phyloP scores from a whole-genome alignment of 2,797 vertebrate genomes.

The Chloroceryle amazona region DNA sequence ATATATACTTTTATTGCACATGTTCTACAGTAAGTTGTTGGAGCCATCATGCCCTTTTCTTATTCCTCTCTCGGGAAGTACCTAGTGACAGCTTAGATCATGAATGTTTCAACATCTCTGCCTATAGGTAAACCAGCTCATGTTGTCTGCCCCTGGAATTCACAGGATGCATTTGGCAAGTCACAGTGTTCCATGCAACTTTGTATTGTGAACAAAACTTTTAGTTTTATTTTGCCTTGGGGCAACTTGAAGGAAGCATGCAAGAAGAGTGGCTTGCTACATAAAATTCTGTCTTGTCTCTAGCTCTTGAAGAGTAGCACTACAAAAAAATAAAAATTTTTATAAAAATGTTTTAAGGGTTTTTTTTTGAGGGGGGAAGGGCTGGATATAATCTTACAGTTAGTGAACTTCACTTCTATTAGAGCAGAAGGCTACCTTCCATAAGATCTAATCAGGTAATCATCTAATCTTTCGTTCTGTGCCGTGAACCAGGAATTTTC shows the following conservation, averaged over 20 bases:
- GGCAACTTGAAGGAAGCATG: not conserved
- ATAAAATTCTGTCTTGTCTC: not conserved
- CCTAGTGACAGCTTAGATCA: not conserved
- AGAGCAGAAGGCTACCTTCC: not conserved
- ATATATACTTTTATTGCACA: not conserved
- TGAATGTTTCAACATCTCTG: accelerated
- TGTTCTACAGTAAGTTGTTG: not conserved
- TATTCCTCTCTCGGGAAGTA: not conserved
- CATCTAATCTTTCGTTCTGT: not conserved
- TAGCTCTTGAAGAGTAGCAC: not conserved
- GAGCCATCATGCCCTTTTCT: not conserved
- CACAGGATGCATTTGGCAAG: accelerated
- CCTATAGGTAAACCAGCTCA: not conserved
- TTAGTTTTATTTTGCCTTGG: not conserved
- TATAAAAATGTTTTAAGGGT: not conserved
- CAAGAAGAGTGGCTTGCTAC: not conserved
- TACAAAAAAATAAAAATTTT: not conserved
- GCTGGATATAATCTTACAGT: not conserved
- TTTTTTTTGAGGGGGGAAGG: not conserved
- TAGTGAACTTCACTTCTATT: not conserved
- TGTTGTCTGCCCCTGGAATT: not conserved
- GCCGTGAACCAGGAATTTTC: not conserved
- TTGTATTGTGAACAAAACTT: not conserved
- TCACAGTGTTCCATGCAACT: not conserved
- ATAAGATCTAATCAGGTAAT: not conserved